phyloP scores from a whole-genome alignment of 2,113 vertebrate species.

The Notechis scutatus region DNA sequence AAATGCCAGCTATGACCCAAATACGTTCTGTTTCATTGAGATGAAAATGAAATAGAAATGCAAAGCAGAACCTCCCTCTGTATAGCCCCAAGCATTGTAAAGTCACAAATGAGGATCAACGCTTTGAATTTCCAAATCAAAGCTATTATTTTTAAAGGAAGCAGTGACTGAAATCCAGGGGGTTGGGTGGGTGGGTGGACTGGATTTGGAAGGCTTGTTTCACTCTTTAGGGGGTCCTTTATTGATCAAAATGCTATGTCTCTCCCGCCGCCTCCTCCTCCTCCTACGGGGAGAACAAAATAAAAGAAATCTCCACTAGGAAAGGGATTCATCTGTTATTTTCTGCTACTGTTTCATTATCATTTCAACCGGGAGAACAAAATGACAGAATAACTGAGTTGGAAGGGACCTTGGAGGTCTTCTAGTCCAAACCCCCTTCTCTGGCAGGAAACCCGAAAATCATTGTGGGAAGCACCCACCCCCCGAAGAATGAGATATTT shows the following conservation, averaged over 20 bases:
- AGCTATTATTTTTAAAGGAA: conserved; percentile 22
- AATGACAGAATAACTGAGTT: background rate
- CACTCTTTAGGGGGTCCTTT: conserved; percentile 45
- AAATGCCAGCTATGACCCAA: conserved; percentile 43
- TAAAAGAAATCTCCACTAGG: background rate
- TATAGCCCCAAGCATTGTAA: conserved; percentile 46
- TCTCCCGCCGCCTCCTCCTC: background rate
- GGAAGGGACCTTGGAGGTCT: too few relatives aligned
- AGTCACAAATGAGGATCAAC: conserved; percentile 46
- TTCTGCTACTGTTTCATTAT: background rate
- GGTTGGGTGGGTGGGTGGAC: background rate
- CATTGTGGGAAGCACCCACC: too few relatives aligned
- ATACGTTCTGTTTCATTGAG: conserved; percentile 48
- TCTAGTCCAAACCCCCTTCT: too few relatives aligned
- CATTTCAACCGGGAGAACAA: background rate
- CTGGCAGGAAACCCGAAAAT: too few relatives aligned
- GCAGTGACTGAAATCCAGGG: background rate
- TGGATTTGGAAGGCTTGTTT: conserved; percentile 40
- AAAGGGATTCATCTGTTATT: background rate
- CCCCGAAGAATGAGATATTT: too few relatives aligned
- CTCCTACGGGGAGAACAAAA: background rate
- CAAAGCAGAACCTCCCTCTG: conserved; percentile 44
- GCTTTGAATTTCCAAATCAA: conserved; percentile 55
- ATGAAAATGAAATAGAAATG: conserved; percentile 40
- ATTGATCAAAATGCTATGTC: conserved; percentile 32